Conservation (phyloP, 2,113 vertebrate species). For the Barbus barbus region DNA sequence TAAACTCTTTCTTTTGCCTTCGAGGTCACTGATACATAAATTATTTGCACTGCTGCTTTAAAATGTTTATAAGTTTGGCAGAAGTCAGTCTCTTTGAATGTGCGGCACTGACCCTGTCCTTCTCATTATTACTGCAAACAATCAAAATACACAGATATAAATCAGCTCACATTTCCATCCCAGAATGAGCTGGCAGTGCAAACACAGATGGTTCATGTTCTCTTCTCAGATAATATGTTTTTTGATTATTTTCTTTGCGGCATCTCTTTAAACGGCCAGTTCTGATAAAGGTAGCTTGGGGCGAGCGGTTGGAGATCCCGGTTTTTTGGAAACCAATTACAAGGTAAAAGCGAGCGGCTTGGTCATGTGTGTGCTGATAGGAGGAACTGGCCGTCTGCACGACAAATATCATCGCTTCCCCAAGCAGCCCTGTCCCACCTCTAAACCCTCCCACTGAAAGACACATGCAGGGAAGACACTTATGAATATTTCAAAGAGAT, state of each 20-base stretch:
- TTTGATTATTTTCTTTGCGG: conserved; percentile 40
- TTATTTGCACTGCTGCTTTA: conserved; percentile 54
- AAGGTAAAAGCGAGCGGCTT: conserved; percentile 26
- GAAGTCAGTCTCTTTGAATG: conserved; percentile 36
- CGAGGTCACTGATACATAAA: conserved; percentile 53
- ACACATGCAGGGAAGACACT: conserved; percentile 39
- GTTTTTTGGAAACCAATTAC: conserved; percentile 32
- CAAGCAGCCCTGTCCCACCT: conserved; percentile 49
- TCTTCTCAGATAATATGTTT: conserved; percentile 18
- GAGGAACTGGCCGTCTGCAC: too few relatives aligned
- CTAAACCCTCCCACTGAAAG: conserved; percentile 47
- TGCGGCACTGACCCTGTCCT: conserved; percentile 31
- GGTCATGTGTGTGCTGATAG: conserved; percentile 31
- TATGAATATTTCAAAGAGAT: conserved; percentile 60
- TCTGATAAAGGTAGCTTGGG: conserved; percentile 30
- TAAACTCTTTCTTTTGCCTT: conserved; percentile 38
- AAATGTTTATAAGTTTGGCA: conserved; percentile 48
- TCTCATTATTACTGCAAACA: conserved; percentile 42
- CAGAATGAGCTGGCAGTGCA: conserved; percentile 34
- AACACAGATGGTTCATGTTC: conserved; percentile 45
- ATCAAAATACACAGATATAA: conserved; percentile 51
- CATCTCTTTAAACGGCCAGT: conserved; percentile 33
- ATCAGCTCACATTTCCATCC: conserved; percentile 35
- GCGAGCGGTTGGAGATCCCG: conserved; percentile 1
- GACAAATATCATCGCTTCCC: conserved; percentile 44